Evolutionary conservation across 2,888 invertebrate species (phyloP).

Genomic region (Hoplodrina ambigua): DNA sequence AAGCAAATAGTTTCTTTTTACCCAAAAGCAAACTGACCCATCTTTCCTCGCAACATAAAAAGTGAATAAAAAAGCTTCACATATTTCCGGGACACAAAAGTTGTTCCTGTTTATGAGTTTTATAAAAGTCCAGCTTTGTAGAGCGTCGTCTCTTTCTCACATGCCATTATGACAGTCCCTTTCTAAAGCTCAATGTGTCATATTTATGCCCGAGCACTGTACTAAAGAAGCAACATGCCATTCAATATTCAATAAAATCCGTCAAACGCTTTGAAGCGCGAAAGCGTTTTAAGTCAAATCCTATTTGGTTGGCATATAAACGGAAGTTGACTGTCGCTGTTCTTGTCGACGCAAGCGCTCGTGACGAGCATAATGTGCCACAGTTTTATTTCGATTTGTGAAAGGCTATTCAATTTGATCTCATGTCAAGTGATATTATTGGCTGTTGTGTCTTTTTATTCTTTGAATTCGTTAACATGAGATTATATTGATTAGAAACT

Average conservation of each 20-base stretch:
- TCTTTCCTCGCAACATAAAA: constrained; percentile 12
- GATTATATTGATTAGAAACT: too few relatives aligned
- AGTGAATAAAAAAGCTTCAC: constrained; percentile 27
- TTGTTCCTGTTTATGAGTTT: too few relatives aligned
- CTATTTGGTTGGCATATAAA: constrained; percentile 46
- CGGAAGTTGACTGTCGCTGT: constrained; percentile 35
- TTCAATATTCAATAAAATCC: constrained; percentile 56
- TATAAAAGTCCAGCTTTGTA: not conserved
- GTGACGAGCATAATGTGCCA: constrained; percentile 4
- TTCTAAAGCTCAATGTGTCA: constrained; percentile 19
- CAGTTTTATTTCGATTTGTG: constrained; percentile 29
- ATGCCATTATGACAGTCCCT: too few relatives aligned
- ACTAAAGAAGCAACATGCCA: constrained; percentile 42
- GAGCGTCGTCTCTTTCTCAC: not conserved
- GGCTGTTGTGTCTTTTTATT: too few relatives aligned
- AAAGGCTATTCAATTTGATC: constrained; percentile 19
- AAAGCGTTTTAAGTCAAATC: constrained; percentile 57
- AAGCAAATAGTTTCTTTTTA: too few relatives aligned
- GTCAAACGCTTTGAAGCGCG: constrained; percentile 44
- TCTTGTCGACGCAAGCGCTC: constrained; percentile 21
- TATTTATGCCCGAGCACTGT: constrained; percentile 5
- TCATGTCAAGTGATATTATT: not conserved
- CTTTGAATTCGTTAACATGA: too few relatives aligned
- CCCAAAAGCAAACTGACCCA: not conserved
- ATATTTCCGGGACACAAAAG: constrained; percentile 2